phyloP scores from a whole-genome alignment of 2,797 vertebrate species.

The Todus mexicanus region DNA sequence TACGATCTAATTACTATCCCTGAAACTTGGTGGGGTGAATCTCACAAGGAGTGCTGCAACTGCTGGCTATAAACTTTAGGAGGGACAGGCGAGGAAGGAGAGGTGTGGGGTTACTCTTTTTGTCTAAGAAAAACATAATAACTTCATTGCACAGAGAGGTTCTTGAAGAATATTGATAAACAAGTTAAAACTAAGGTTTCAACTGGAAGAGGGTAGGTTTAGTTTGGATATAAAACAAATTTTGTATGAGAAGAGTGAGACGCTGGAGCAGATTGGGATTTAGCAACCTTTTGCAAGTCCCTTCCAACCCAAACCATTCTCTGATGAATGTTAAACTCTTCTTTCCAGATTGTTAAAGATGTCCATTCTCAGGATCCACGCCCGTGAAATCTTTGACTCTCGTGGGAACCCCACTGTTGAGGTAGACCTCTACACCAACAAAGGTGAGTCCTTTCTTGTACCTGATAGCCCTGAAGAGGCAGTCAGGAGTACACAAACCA shows the following conservation, averaged over 20 bases:
- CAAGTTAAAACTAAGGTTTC: background rate
- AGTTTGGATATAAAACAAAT: background rate
- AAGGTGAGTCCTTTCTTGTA: slow-evolving; percentile 78
- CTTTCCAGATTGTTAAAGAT: slow-evolving; percentile 76
- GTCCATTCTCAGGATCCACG: slow-evolving; percentile 90
- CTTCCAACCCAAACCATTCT: background rate
- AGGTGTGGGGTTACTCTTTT: background rate
- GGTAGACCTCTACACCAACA: slow-evolving; percentile 91
- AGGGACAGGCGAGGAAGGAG: background rate
- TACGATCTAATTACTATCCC: background rate
- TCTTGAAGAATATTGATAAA: background rate
- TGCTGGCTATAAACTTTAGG: background rate
- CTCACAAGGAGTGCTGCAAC: background rate
- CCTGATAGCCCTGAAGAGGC: background rate
- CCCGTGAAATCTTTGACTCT: slow-evolving; percentile 98
- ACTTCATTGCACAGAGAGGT: background rate
- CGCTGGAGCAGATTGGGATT: background rate
- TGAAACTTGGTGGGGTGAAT: background rate
- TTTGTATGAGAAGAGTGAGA: background rate
- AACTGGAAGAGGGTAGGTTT: background rate
- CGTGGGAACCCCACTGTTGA: slow-evolving; percentile 99
- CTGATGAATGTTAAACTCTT: background rate
- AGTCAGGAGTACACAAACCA: background rate
- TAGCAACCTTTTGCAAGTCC: background rate
- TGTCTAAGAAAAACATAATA: too few relatives aligned